A percentile compares a stretch with the other conserved stretches of the same genome.
These are phyloP conservation scores for Thereva unica DNA, from an alignment of 2,888 invertebrate species.

Conservation along the genomic window DNA sequence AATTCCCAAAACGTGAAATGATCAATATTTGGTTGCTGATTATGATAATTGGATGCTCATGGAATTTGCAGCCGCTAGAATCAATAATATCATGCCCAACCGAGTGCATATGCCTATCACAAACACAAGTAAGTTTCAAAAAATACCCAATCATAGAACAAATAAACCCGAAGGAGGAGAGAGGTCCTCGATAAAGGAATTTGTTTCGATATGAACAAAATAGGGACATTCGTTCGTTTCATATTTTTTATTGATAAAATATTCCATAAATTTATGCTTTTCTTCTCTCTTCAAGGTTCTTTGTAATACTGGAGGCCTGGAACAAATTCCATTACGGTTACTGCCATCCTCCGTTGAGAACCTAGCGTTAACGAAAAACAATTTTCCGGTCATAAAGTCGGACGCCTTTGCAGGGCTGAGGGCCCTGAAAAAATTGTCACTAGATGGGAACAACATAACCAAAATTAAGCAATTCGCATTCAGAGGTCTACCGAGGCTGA, in stretches of 20 bases:
- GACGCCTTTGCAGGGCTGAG: constrained; percentile 83
- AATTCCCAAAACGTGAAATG: constrained; percentile 55
- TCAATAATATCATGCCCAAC: constrained; percentile 71
- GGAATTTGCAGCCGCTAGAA: constrained; percentile 57
- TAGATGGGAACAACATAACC: constrained; percentile 86
- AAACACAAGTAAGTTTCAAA: constrained; percentile 73
- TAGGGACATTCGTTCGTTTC: too few species aligned
- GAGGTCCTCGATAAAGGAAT: constrained; percentile 23
- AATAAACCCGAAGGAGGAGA: too few species aligned
- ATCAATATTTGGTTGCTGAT: constrained; percentile 57
- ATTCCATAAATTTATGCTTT: constrained; percentile 36
- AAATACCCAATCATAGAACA: too few species aligned
- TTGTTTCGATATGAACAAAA: too few species aligned
- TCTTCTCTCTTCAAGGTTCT: constrained; percentile 69
- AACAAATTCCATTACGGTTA: constrained; percentile 75
- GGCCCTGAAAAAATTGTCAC: constrained; percentile 77
- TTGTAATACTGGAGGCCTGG: constrained; percentile 83
- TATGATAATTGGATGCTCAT: constrained; percentile 59
- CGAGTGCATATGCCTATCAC: constrained; percentile 84
- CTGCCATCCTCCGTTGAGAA: constrained; percentile 81
- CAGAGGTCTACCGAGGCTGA: constrained; percentile 76
- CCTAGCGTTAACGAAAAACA: constrained; percentile 82
- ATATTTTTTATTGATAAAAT: too few species aligned
- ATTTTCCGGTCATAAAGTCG: constrained; percentile 77
- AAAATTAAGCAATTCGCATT: constrained; percentile 85